Conservation (phyloP, 1,140 invertebrate species). For the Augochlora pura region DNA sequence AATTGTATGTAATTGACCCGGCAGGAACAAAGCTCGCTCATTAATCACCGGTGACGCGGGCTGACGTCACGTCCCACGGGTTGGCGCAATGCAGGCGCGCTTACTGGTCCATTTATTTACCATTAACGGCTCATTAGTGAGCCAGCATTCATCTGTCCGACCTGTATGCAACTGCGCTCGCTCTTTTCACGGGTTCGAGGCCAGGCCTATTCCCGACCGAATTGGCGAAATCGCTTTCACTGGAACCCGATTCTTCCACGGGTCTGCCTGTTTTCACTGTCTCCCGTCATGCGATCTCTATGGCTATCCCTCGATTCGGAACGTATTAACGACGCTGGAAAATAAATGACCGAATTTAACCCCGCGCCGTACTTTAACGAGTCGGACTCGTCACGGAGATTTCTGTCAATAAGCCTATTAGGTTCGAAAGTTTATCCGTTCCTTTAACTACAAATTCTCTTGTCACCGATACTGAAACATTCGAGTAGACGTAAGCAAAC, state of each 20-base stretch:
- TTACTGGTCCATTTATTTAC: constrained; percentile 73
- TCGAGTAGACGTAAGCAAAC: no score
- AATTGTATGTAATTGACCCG: constrained; percentile 65
- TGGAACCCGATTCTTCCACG: neutral
- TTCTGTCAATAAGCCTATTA: no score
- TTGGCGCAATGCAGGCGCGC: constrained; percentile 65
- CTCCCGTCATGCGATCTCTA: neutral
- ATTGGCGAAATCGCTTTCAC: constrained; percentile 20
- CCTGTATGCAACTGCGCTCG: constrained; percentile 33
- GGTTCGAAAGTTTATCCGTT: no score
- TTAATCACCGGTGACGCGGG: constrained; percentile 74
- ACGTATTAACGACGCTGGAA: neutral
- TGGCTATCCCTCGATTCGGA: neutral
- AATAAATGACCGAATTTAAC: no score
- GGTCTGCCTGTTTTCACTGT: neutral
- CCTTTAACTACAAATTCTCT: no score
- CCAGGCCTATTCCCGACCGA: constrained; percentile 18
- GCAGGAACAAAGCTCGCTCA: constrained; percentile 69
- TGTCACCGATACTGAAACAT: no score
- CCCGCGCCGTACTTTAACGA: no score
- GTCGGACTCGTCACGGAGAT: no score
- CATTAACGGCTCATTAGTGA: constrained; percentile 76
- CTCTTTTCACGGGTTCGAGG: constrained; percentile 46
- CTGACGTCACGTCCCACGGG: constrained; percentile 68
- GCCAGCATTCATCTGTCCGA: constrained; percentile 51